Base-by-base conservation (phyloP, 2,797 vertebrate genomes). In the Phyllotis vaccarum region DNA sequence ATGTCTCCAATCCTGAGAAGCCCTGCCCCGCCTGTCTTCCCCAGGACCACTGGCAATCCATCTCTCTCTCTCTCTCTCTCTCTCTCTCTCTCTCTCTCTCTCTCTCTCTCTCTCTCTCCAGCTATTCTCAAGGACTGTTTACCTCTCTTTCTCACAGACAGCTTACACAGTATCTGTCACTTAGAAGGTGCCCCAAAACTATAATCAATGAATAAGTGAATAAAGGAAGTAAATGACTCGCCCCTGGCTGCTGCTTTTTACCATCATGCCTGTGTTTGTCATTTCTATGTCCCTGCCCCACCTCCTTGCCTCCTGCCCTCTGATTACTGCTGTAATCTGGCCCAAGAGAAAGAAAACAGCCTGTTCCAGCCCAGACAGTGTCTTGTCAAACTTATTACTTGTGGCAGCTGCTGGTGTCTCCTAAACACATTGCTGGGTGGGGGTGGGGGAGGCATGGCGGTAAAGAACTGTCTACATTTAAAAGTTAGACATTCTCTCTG, bases 371-470 rank as follows among this genome's bases (percentile, higher is more conserved):
- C 86, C 54, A 60, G 64, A 87, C 60, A 43, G 40, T 46, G 81
- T 82, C n/a, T 86, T 9, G 0, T 91, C 93, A 92, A 5, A 19
- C 13, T 92, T 46, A 90, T 82, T 81, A 64, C n/a, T 76, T 29
- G 43, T 46, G 64, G 90, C 82, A 89, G 74, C n/a, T 82, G 46
- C 74, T 74, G 52, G 62, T 82, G 64, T 88, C 86, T 60, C 60
- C 76, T 76, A 56, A 81, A 13, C 54, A 79, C 90, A 54, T 10
- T 1, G n/a, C n/a, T n/a, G n/a, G 49, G 6, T 19, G 37, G 49
- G 90, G 64, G 40, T 0, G 0, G 46, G 58, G 49, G 0, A 2
- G 85, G 64, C 82, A 64, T 29, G 43, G 24, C 56, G 56, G 46
- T 11, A 46, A 93, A 79, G 16, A 17, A 13, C 54, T 85, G 13